phyloP scores from a whole-genome alignment of 1,140 invertebrate species.

The Ladona fulva region DNA sequence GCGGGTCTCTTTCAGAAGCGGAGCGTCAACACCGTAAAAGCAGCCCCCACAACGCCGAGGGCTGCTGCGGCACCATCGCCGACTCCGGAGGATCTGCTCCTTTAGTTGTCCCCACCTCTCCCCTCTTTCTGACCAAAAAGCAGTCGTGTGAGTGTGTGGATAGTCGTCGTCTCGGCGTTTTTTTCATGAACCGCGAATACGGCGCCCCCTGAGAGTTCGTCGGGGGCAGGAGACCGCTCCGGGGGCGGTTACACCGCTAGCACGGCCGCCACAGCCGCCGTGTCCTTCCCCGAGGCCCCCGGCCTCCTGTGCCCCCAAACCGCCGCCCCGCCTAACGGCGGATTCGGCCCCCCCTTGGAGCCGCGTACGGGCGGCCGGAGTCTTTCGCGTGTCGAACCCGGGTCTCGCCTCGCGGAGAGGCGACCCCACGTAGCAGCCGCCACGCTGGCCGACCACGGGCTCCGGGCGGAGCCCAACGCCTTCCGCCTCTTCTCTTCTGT shows the following conservation, averaged over 20 bases:
- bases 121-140: no score
- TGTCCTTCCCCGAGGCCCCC: neutral
- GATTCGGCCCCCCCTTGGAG: neutral
- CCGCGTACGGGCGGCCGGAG: neutral
- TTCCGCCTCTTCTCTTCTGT: neutral
- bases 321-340: neutral
- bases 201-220: neutral
- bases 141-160: no score
- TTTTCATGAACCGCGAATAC: neutral
- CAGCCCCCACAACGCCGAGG: no score
- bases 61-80: no score
- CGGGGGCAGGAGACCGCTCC: slow-evolving; percentile 2
- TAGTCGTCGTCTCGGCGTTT: neutral
- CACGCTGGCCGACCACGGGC: neutral
- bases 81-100: no score
- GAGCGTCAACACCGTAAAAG: no score
- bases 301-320: neutral
- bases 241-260: neutral
- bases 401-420: neutral
- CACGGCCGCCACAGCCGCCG: neutral
- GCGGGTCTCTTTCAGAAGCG: no score
- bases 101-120: no score
- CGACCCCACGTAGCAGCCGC: neutral
- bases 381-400: neutral
- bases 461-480: neutral